phyloP scores from a whole-genome alignment of 1,140 invertebrate genomes.

The Andricus grossulariae region DNA sequence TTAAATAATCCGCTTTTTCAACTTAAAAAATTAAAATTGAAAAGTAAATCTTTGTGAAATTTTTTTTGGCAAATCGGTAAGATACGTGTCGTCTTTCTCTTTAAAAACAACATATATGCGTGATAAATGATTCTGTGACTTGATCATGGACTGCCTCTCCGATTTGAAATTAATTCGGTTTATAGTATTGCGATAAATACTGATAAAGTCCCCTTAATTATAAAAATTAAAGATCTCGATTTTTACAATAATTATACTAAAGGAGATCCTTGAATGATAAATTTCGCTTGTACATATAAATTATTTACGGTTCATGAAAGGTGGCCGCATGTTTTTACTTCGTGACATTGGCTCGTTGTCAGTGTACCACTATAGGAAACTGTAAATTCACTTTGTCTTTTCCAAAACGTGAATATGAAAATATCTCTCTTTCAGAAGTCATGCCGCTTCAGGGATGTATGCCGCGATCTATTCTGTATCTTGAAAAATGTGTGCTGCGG shows the following conservation, averaged over 20 bases:
- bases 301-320: slow-evolving; percentile 33
- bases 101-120: too few species aligned
- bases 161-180: too few species aligned
- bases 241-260: background rate
- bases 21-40: too few species aligned
- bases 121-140: too few species aligned
- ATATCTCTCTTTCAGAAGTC: slow-evolving; percentile 13
- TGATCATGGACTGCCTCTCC: too few species aligned
- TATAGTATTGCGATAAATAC: too few species aligned
- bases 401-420: background rate
- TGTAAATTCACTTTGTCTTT: slow-evolving; percentile 19
- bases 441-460: slow-evolving; percentile 22
- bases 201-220: background rate
- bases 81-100: too few species aligned
- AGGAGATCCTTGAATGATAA: background rate
- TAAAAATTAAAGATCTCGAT: background rate
- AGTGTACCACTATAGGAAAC: slow-evolving; percentile 11
- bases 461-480: background rate
- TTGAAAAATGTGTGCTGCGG: too few species aligned
- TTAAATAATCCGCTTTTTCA: too few species aligned
- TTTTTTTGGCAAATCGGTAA: too few species aligned
- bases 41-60: too few species aligned
- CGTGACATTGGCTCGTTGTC: slow-evolving; percentile 6
- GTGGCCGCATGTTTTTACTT: slow-evolving; percentile 24
- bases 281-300: slow-evolving; percentile 16